These are phyloP conservation scores for Euthynnus affinis DNA, from an alignment of 2,797 vertebrate genomes.

Conservation along the genomic window DNA sequence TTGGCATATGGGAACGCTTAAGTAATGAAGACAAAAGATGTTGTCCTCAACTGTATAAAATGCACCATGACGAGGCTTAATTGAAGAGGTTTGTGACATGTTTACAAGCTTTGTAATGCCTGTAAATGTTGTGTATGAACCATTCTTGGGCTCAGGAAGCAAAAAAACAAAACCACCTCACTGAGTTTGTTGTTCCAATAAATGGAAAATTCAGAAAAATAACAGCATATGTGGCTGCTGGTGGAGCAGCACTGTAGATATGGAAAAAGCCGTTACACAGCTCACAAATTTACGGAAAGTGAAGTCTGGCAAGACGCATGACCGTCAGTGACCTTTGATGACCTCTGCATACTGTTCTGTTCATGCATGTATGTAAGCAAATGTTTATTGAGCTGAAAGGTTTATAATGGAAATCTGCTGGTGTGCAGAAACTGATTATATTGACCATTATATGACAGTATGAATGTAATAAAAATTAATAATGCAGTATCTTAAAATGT, in stretches of 20 bases:
- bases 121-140: constrained; percentile 8
- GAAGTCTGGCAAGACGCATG: background rate
- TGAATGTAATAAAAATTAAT: background rate
- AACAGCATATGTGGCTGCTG: background rate
- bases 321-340: background rate
- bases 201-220: constrained; percentile 25
- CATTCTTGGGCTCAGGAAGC: background rate
- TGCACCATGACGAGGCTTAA: background rate
- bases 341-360: background rate
- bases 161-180: background rate
- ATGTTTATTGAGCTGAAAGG: background rate
- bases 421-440: no score
- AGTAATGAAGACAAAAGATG: background rate
- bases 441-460: no score
- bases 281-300: constrained; percentile 1
- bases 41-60: background rate
- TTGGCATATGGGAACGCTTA: constrained; percentile 1
- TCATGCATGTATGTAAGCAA: no score
- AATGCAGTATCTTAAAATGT: no score
- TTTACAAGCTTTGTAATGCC: background rate
- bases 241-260: background rate
- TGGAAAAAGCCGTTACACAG: background rate
- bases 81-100: background rate
- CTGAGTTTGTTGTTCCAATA: background rate
- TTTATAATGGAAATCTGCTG: no score